Base-by-base conservation (phyloP, 1,140 invertebrate species). In the Lepidotrigona ventralis region DNA sequence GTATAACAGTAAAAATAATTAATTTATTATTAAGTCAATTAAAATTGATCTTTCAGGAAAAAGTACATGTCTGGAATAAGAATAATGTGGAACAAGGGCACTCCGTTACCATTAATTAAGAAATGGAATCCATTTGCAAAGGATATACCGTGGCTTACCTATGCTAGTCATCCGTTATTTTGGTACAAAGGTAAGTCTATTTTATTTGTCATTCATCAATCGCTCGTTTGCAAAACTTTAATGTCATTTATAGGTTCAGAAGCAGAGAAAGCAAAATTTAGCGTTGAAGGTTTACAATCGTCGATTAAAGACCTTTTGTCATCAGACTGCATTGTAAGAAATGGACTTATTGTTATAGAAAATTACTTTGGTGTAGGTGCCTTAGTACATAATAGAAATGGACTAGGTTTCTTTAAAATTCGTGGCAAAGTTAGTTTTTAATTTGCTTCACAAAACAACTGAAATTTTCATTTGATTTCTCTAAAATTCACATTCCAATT, bases 81-180 rank as follows among this genome's bases (percentile, higher is more conserved):
- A 79, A 92, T 97, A 51, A 95, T 97, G 93, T 98, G 97, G 97
- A 97, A 97, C 89, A 95, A 95, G 88, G 96, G 96, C 0, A 94
- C 96, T 88, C 95, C 96, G 2, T 89, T 97, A 33, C 93, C 96
- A 3, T 94, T 97, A 87, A 94, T 95, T 78, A 96, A 97, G 85
- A 96, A 96, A 84, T 98, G 98, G 98, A 98, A 98, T 93, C 97
- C 97, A 4, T 98, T 97, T 94, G 96, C 95, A 83, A 95, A 96
- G 81, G 95, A 97, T 73, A 96, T 98, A 85, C 97, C 97, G 0
- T 97, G 96, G 93, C 93, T 96, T 12, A 98, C 97, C 2, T 97
- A 97, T 85, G 95, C 96, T 2, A 97, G 96, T 84, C 98, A 98
- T 94, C 97, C 97, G 15, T 94, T 98, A 64, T 95, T 96, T 88